These are phyloP conservation scores for Sebastes ruberrimus DNA, from an alignment of 2,797 vertebrate genomes.

Conservation along the genomic window DNA sequence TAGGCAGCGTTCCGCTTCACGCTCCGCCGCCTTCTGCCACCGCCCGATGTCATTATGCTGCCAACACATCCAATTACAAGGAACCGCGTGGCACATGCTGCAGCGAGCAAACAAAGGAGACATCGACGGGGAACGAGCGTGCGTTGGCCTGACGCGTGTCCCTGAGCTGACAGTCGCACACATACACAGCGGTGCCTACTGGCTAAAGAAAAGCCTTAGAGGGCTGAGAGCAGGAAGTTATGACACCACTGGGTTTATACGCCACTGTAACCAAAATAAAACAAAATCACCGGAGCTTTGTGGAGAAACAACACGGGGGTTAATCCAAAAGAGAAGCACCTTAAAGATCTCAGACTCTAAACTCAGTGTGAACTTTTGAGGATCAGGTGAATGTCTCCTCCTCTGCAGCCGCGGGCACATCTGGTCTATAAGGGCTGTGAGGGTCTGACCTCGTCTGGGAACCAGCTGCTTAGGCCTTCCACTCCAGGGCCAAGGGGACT, in stretches of 20 bases:
- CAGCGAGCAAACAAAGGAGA: constrained; percentile 47
- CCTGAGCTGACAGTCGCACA: constrained; percentile 15
- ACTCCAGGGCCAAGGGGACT: constrained; percentile 62
- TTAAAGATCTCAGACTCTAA: constrained; percentile 43
- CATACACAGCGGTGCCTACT: background rate
- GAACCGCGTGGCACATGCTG: constrained; percentile 55
- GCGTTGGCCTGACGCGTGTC: constrained; percentile 19
- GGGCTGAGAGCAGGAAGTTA: background rate
- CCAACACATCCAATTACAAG: constrained; percentile 76
- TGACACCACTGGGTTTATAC: background rate
- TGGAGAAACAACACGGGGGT: constrained; percentile 34
- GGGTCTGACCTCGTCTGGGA: constrained; percentile 66
- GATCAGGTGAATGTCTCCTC: constrained; percentile 62
- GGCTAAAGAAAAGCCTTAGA: background rate
- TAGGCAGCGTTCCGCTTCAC: constrained; percentile 64
- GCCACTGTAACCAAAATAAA: constrained; percentile 7
- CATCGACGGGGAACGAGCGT: constrained; percentile 28
- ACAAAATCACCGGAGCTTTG: constrained; percentile 29
- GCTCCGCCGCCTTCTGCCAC: constrained; percentile 67
- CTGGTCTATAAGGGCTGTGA: constrained; percentile 65
- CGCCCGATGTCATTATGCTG: constrained; percentile 73
- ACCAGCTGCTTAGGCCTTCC: constrained; percentile 64
- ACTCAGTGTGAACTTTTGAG: constrained; percentile 58
- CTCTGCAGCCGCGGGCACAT: constrained; percentile 59
- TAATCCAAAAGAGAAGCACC: constrained; percentile 29